A percentile compares a stretch with the other conserved stretches of the same genome.
Conservation (phyloP, 2,113 vertebrate genomes). For the Psittacula cyanocephala region DNA sequence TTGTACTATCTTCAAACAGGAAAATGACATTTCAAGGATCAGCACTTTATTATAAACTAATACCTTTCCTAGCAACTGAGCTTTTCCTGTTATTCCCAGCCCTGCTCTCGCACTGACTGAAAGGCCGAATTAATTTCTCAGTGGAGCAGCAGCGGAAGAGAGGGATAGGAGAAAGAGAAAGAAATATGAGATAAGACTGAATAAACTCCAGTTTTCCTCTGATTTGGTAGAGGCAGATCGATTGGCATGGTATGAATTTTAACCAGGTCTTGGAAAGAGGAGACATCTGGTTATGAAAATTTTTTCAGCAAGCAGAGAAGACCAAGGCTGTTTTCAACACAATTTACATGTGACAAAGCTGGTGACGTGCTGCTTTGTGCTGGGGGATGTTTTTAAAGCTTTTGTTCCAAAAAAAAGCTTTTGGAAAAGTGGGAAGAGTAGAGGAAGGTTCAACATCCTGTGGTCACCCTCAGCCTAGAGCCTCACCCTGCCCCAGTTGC, state of each 20-base stretch:
- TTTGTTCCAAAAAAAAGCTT: neutral
- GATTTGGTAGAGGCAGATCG: neutral
- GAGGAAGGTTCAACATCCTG: neutral
- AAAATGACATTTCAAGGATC: conserved; percentile 26
- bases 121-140: conserved; percentile 36
- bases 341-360: neutral
- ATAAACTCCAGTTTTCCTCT: neutral
- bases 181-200: neutral
- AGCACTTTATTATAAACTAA: conserved; percentile 26
- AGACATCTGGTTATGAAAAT: neutral
- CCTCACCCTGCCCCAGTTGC: neutral
- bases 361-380: neutral
- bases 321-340: neutral
- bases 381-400: neutral
- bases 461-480: neutral
- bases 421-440: neutral
- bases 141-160: neutral
- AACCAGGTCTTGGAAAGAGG: neutral
- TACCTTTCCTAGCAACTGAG: neutral
- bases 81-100: neutral
- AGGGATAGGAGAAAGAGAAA: neutral
- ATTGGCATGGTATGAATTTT: neutral
- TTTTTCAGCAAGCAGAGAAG: neutral
- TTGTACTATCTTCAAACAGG: neutral
- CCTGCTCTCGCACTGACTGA: neutral